Evolutionary conservation across 2,888 invertebrate species (phyloP).

Genomic region (Caenorhabditis sinica): DNA sequence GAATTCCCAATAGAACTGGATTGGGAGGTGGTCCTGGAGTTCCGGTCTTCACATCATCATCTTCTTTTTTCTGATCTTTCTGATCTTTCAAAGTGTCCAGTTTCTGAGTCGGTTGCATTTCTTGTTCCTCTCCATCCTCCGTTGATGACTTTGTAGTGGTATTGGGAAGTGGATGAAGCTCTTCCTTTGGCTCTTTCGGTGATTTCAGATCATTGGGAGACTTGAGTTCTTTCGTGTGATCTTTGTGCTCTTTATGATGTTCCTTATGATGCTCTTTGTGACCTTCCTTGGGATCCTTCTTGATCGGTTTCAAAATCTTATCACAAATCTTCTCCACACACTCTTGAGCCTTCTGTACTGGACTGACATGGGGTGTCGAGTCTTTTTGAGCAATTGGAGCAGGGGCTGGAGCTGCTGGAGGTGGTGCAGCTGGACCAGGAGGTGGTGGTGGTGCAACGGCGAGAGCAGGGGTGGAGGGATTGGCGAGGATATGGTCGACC

Average conservation of each 20-base stretch:
- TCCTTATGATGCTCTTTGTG: neutral
- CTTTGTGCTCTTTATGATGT: conserved; percentile 5
- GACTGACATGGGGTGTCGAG: neutral
- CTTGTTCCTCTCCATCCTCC: conserved; percentile 20
- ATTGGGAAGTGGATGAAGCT: conserved; percentile 4
- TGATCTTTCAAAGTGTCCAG: neutral
- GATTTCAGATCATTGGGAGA: neutral
- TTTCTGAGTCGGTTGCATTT: conserved; percentile 24
- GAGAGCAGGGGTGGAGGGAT: conserved; percentile 42
- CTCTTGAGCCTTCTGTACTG: conserved; percentile 17
- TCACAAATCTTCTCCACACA: conserved; percentile 29
- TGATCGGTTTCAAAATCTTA: conserved; percentile 15
- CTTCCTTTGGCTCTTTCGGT: neutral
- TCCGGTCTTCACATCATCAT: conserved; percentile 11
- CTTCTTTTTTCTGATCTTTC: conserved; percentile 11
- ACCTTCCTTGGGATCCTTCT: conserved; percentile 6
- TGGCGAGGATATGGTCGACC: conserved; percentile 31
- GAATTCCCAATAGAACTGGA: neutral
- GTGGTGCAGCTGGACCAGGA: neutral
- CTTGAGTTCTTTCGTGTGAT: neutral
- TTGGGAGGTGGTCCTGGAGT: neutral
- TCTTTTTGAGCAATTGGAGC: conserved; percentile 10
- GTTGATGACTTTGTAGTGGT: conserved; percentile 10
- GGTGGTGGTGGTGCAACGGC: neutral
- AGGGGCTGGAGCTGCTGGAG: neutral